phyloP scores from a whole-genome alignment of 2,888 invertebrate species.

The Tricholauxania praeusta region DNA sequence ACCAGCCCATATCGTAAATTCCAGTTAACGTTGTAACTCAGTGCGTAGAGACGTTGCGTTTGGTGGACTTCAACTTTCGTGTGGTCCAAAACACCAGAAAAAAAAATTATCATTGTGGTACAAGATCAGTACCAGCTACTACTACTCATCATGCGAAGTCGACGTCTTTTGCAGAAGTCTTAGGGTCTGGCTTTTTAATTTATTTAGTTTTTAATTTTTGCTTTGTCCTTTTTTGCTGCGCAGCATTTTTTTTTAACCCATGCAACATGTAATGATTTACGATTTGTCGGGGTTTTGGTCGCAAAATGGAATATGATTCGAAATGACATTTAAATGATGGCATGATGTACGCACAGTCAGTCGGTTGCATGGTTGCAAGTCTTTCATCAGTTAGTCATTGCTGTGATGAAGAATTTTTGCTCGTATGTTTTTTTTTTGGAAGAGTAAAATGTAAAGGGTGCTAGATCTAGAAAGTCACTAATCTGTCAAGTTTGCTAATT shows the following conservation, averaged over 20 bases:
- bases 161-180: too few relatives aligned
- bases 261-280: conserved; percentile 41
- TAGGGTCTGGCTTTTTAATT: background rate
- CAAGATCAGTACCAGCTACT: too few relatives aligned
- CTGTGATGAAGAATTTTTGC: background rate
- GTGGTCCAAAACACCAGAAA: conserved; percentile 17
- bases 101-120: too few relatives aligned
- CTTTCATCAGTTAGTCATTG: conserved; percentile 24
- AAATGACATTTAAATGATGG: conserved; percentile 43
- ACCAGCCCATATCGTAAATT: conserved; percentile 10
- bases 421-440: too few relatives aligned
- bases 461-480: too few relatives aligned
- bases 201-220: background rate
- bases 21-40: conserved; percentile 6
- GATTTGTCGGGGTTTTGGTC: conserved; percentile 40
- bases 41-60: conserved; percentile 1
- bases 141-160: too few relatives aligned
- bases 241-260: conserved; percentile 3
- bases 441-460: too few relatives aligned
- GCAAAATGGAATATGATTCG: conserved; percentile 41
- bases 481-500: too few relatives aligned
- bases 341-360: conserved; percentile 7
- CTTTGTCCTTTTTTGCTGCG: background rate
- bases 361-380: background rate
- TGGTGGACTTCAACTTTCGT: conserved; percentile 8